Base-by-base conservation (phyloP, 2,888 invertebrate genomes). In the Aspidapion aeneum region DNA sequence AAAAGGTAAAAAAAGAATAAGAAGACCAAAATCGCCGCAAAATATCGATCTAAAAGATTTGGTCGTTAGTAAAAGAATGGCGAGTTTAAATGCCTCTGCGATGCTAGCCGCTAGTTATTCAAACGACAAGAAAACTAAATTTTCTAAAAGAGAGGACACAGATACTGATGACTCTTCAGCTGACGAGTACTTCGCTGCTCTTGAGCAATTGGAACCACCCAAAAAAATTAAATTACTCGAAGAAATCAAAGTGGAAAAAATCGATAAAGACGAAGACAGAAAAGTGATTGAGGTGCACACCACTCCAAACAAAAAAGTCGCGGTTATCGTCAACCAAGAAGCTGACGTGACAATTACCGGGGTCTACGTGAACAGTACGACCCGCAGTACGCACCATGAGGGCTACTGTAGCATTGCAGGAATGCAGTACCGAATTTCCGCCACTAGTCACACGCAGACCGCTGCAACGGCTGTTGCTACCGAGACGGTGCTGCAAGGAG, bases 51-150 rank as follows among this genome's bases (percentile, higher is more conserved):
- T 93, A 57, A 91, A 91, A 73, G 93, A 93, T 71, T 92, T 93
- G 87, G 89, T 94, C 3, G 93, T 94, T 17, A 86, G 91, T 70
- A 95, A 94, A 77, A 86, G 95, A 22, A 94, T 95, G 94, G 95
- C 95, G 18, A 93, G 93, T 76, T 81, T 95, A 22, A 95, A 95
- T 78, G 95, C 95, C 16, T 90, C 91, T 48, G 95, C 95, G 18
- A 94, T 95, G 73, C 83, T 95, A 69, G 93, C 94, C 0, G 94
- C 94, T 18, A 93, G 93, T 69, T 94, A 94, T 74, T 85, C 85
- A 1, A 81, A 82, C 52, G 93, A 93, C 77, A 92, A 89, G 74
- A 79, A 81, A 22, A 64, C 72, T 2, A 82, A 84, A 58, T 85
- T 85, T 49, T 83, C 85, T 0, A 85, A 84, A 72, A 84, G 79